A percentile compares a stretch with the other conserved stretches of the same genome.
Conservation (phyloP, 23 tunicate species). For the Trididemnum clinides region DNA sequence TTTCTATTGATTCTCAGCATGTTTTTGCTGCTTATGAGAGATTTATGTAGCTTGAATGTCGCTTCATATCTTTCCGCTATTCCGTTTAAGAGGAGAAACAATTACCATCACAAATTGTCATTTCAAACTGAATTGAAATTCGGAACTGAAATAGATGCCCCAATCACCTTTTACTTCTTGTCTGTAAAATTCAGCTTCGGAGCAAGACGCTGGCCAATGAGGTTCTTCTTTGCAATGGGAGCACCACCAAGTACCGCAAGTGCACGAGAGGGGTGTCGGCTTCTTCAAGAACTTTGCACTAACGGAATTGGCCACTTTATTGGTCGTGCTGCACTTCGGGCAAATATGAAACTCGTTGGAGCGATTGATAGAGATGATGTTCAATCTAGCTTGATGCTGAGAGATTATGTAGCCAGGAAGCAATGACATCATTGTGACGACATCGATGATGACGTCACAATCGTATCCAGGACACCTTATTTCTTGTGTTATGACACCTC, state of each 20-base stretch:
- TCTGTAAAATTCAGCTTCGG: constrained; percentile 24
- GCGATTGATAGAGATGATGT: neutral
- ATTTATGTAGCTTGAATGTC: no score
- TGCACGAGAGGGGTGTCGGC: constrained; percentile 12
- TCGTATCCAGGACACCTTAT: constrained; percentile 32
- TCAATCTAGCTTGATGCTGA: neutral
- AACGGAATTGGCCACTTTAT: neutral
- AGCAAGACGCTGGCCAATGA: constrained; percentile 67
- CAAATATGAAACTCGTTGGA: constrained; percentile 14
- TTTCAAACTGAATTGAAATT: neutral
- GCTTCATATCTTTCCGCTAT: no score
- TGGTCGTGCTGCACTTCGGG: constrained; percentile 16
- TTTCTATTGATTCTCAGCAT: no score
- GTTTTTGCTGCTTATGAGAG: no score
- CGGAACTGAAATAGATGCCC: neutral
- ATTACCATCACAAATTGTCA: neutral
- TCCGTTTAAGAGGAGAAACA: no score
- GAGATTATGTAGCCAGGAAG: constrained; percentile 37
- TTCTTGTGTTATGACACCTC: neutral
- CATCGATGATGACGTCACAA: constrained; percentile 28
- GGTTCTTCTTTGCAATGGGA: constrained; percentile 26
- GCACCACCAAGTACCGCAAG: constrained; percentile 51
- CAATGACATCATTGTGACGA: constrained; percentile 34
- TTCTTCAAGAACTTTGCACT: neutral
- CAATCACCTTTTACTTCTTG: constrained; percentile 9